Evolutionary conservation across 2,888 invertebrate genomes (phyloP), one percentile per base, ranked within the genome.

Genomic region (Plagiodera versicolora): DNA sequence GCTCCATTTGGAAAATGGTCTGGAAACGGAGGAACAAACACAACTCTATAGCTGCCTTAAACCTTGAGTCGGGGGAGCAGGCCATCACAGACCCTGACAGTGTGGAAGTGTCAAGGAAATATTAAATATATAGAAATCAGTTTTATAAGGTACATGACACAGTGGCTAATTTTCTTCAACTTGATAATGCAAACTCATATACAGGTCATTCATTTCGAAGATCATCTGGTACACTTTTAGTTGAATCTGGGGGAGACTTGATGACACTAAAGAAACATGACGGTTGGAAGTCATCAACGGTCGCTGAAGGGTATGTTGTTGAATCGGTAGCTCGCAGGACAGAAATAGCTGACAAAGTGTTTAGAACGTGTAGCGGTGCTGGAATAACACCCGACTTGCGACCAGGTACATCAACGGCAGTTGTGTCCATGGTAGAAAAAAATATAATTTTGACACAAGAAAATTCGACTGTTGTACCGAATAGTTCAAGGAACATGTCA

Each of bases 241-340:
- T 44, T 47, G 56, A 56, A 20, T 47, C 19, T 56, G 47, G 56
- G 17, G 47, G n/a, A 28, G 56, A 56, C 28, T 47, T 56, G 30
- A 47, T 24, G 47, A 56, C 47, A 47, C 35, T 30, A 4, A 56
- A 56, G 30, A 53, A 46, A 45, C 53, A 58, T 53, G 30, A 46
- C 30, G 58, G 53, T 58, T 52, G 51, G 58, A 58, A 58, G 30
- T 58, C 53, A 28, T 58, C 58, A 53, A 52, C 58, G 32, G 58
- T 58, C 46, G 44, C 53, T 46, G 53, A 58, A 53, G 52, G 52
- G 18, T 58, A 58, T 18, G 58, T 58, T 49, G 51, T 44, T 52
- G 46, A 58, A 58, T 58, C 50, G 20, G 49, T 57, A 50, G 39
- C 35, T 6, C 35, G 44, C 18, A 39, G 44, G 44, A 45, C 44